Base-by-base conservation (phyloP, 2,797 vertebrate genomes). In the Pangasius macronema region DNA sequence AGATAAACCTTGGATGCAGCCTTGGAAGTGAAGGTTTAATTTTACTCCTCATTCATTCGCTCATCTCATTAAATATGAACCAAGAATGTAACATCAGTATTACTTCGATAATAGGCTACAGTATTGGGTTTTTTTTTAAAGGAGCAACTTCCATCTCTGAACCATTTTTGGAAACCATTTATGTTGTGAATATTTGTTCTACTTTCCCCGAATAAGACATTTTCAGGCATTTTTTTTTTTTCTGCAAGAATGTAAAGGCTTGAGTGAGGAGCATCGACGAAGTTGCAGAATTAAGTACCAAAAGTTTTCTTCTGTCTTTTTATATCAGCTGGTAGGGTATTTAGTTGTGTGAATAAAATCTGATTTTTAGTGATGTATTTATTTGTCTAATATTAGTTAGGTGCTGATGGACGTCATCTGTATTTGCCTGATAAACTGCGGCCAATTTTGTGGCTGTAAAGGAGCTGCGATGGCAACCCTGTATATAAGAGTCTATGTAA, bases 311-410 rank as follows among this genome's bases (percentile, higher is more conserved):
- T 53, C n/a, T 42, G 33, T n/a, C 27, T 39, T 65, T 55, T 68
- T 67, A 39, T 39, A 27, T 77, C n/a, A 33, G 2, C 10, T 72
- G 24, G 3, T 36, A 27, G 11, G 20, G 59, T 75, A 36, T 61
- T 70, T 22, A 72, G 27, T 33, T 82, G 2, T 20, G 16, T 24
- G 36, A 75, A 20, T 61, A 46, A 9, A 30, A 49, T 59, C 24
- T 89, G 86, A 91, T 89, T 27, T 87, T 84, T 82, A 89, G 76
- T 89, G 89, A 77, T 89, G 91, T 96, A 95, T 95, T 95, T 82
- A 94, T 95, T 94, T 95, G 91, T 93, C 91, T 93, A 92, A 90
- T 92, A 73, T 91, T 46, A 91, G 49, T 90, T 86, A 36, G 39
- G 88, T 87, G 33, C 46, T 63, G 77, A 76, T 91, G 33, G 83